Conservation (phyloP, 2,113 vertebrate genomes). For the Xiphorhynchus elegans region DNA sequence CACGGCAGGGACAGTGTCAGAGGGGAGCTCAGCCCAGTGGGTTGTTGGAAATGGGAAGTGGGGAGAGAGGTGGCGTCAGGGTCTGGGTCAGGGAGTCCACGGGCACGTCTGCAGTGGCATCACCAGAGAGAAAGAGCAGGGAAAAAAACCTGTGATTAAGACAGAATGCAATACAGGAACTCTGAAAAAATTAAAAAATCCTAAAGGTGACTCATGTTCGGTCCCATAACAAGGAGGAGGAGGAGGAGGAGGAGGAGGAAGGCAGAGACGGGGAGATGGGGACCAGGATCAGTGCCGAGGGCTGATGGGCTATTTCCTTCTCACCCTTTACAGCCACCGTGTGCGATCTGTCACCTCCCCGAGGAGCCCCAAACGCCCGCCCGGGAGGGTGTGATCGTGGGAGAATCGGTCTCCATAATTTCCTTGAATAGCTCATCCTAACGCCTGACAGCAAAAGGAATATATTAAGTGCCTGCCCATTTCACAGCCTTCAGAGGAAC, state of each 20-base stretch:
- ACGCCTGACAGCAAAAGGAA: background rate
- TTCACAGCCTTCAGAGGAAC: background rate
- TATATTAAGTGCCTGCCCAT: accelerated
- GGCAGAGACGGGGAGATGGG: background rate
- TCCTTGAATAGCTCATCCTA: background rate
- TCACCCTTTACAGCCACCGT: background rate
- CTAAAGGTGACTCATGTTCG: background rate
- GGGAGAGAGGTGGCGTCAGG: background rate
- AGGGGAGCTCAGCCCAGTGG: background rate
- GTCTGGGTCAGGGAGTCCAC: background rate
- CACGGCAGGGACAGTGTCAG: accelerated
- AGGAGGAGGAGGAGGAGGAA: background rate
- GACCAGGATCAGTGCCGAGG: background rate
- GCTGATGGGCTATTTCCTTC: background rate
- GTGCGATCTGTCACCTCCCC: background rate
- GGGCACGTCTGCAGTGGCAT: background rate
- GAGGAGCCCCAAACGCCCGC: background rate
- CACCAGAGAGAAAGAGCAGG: background rate
- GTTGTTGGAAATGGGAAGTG: constrained; percentile 25
- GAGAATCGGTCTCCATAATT: background rate
- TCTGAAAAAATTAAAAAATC: background rate
- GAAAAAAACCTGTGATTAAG: background rate
- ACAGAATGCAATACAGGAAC: background rate
- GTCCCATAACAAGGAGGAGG: background rate
- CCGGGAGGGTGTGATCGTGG: background rate